These are phyloP conservation scores for Cacatua alba DNA, from an alignment of 2,113 vertebrate genomes.

Conservation along the genomic window DNA sequence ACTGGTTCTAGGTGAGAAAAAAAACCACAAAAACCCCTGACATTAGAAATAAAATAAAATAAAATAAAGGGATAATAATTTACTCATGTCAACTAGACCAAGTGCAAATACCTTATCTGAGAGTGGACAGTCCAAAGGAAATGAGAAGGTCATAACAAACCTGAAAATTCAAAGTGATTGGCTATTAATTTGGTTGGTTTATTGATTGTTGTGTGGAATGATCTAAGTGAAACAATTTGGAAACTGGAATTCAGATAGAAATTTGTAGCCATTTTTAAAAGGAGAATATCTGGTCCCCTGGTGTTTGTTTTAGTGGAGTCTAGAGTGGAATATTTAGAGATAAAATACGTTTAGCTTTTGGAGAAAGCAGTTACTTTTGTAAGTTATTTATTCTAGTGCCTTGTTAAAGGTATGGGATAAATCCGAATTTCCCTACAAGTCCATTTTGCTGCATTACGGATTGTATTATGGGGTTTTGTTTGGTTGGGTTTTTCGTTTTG, in stretches of 20 bases:
- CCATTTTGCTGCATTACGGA: not conserved
- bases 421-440: not conserved
- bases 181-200: not conserved
- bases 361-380: not conserved
- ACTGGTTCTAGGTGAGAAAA: conserved; percentile 72
- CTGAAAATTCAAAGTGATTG: not conserved
- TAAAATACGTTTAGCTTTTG: not conserved
- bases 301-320: not conserved
- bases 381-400: not conserved
- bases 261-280: not conserved
- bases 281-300: not conserved
- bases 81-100: not conserved
- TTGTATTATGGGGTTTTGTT: not conserved
- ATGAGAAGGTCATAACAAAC: not conserved
- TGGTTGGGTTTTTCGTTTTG: not conserved
- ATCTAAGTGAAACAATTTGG: not conserved
- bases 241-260: not conserved
- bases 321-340: not conserved
- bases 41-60: not conserved
- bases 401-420: not conserved
- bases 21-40: not conserved
- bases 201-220: not conserved
- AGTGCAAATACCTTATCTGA: not conserved
- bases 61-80: not conserved
- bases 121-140: not conserved